Evolutionary conservation across 37 sponge, comb jelly and placozoan species (phyloP).

Genomic region (Ianthella basta): DNA sequence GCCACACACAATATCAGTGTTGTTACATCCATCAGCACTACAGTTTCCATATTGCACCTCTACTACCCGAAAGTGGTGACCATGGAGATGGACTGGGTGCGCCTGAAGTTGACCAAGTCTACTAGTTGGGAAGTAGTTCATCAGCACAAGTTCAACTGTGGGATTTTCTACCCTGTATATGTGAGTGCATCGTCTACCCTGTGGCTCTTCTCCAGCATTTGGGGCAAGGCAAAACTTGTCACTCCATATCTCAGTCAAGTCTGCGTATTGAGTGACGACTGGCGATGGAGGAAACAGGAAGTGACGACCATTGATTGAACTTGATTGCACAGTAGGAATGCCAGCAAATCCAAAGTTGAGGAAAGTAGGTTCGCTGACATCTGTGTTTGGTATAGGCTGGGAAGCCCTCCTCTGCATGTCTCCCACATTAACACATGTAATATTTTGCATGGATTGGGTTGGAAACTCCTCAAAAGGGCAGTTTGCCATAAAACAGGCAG

Average conservation of each 20-base stretch:
- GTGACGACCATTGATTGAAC: slow-evolving; percentile 51
- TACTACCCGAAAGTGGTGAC: slow-evolving; percentile 52
- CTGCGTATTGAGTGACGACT: slow-evolving; percentile 27
- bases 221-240: neutral
- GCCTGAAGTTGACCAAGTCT: neutral
- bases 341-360: slow-evolving; percentile 56
- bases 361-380: slow-evolving; percentile 43
- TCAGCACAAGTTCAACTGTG: neutral
- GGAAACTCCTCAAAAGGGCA: slow-evolving; percentile 62
- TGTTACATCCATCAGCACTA: neutral
- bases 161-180: neutral
- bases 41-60: slow-evolving; percentile 33
- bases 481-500: slow-evolving; percentile 50
- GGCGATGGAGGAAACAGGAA: slow-evolving; percentile 33
- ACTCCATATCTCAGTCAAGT: neutral
- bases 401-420: slow-evolving; percentile 23
- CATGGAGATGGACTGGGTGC: slow-evolving; percentile 59
- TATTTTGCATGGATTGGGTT: slow-evolving; percentile 34
- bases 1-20: slow-evolving; percentile 35
- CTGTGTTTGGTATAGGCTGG: neutral
- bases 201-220: neutral
- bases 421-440: slow-evolving; percentile 41
- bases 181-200: neutral
- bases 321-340: neutral
- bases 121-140: too few relatives aligned